phyloP scores from a whole-genome alignment of 2,888 invertebrate species.

The Autographa pulchrina region DNA sequence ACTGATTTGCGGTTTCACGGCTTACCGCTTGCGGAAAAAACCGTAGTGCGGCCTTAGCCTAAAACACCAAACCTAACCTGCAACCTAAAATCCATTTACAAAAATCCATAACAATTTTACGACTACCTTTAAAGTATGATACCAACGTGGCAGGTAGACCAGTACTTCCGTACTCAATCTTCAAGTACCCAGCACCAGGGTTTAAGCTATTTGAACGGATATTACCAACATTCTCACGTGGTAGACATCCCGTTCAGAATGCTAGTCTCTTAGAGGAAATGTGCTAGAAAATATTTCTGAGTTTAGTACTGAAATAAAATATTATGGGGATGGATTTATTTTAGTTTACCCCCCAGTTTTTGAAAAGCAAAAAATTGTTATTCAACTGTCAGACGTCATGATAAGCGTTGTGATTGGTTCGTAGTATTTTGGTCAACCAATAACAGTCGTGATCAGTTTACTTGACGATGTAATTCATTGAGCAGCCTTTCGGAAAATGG shows the following conservation, averaged over 20 bases:
- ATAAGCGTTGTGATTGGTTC: too few relatives aligned
- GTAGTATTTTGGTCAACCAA: too few relatives aligned
- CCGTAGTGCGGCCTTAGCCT: too few relatives aligned
- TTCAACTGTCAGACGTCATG: too few relatives aligned
- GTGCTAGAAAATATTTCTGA: conserved; percentile 29
- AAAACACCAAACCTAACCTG: too few relatives aligned
- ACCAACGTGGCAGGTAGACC: neutral
- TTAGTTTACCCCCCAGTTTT: too few relatives aligned
- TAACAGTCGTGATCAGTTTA: too few relatives aligned
- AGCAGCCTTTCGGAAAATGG: too few relatives aligned
- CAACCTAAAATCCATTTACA: neutral
- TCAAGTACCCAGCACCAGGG: conserved; percentile 29
- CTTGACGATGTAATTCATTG: too few relatives aligned
- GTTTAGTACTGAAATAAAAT: conserved; percentile 7
- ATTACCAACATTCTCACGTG: conserved; percentile 47
- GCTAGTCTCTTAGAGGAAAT: conserved; percentile 29
- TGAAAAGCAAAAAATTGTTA: too few relatives aligned
- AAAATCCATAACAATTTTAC: neutral
- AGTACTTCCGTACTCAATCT: conserved; percentile 8
- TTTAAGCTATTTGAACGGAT: conserved; percentile 34
- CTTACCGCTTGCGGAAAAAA: too few relatives aligned
- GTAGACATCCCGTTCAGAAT: conserved; percentile 24
- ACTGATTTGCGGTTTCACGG: too few relatives aligned
- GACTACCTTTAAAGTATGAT: neutral
- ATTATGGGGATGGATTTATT: neutral